Base-by-base conservation (phyloP, 2,113 vertebrate species). In the Neotoma lepida region DNA sequence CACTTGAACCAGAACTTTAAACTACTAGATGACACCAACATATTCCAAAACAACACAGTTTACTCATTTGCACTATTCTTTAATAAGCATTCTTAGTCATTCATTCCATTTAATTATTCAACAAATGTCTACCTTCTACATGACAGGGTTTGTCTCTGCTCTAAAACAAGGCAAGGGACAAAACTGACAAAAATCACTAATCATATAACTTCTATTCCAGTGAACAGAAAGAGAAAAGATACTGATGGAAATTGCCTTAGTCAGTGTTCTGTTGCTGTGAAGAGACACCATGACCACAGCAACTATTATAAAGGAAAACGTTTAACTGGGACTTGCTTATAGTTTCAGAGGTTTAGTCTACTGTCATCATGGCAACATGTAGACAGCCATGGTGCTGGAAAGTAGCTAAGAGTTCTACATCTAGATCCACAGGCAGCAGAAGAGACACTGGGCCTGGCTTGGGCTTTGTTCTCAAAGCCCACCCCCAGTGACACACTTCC, bases 21-120 rank as follows among this genome's bases (percentile, higher is more conserved):
- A 71, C 14, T 8, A 18, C 28, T 71, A 39, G 5, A 20, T 18
- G 41, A 81, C 26, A 77, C 61, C 51, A 66, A 64, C 44, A 87
- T 39, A 88, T 7, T 81, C 68, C 68, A 73, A 94, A 89, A 92
- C 58, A 92, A 71, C 24, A 66, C 91, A 61, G 17, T 33, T 49
- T 10, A 61, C 14, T 82, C 26, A 66, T 49, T 2, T n/a, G 12
- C 2, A 49, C 1, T 68, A 33, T 35, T 80, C 66, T 66, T 73
- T 85, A 64, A 46, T 71, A 71, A 30, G 28, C 18, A 61, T 80
- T 93, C 90, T 97, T 80, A 46, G 77, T 58, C 46, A 56, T 30
- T 58, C 18, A 87, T 74, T 74, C 33, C 17, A 46, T 87, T 93
- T 51, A 51, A 94, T 58, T 88, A 28, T 92, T 86, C 80, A 89